Evolutionary conservation across 2,888 invertebrate genomes (phyloP).

Genomic region (Acanthosoma haemorrhoidale): DNA sequence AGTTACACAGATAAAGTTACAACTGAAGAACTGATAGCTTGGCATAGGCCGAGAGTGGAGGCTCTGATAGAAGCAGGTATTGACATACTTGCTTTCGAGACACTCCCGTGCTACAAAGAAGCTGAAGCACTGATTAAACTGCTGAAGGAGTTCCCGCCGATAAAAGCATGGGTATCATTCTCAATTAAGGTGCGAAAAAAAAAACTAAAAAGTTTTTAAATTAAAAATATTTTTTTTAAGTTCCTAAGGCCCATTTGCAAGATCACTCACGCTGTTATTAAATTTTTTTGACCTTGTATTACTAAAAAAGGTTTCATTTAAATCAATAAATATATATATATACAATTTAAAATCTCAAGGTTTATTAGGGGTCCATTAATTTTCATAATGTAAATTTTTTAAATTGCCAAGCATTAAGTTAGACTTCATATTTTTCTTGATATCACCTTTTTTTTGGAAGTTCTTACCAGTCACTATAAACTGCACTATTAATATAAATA

Average conservation of each 20-base stretch:
- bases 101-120: constrained; percentile 80
- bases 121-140: constrained; percentile 76
- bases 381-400: neutral
- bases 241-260: too few species aligned
- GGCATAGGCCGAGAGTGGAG: constrained; percentile 78
- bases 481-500: too few species aligned
- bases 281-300: too few species aligned
- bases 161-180: constrained; percentile 82
- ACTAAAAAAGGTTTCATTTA: neutral
- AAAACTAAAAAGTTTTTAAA: neutral
- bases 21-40: constrained; percentile 63
- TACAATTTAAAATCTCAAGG: neutral
- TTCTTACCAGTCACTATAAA: too few species aligned
- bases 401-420: too few species aligned
- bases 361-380: neutral
- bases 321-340: neutral
- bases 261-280: too few species aligned
- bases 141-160: constrained; percentile 68
- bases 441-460: too few species aligned
- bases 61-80: constrained; percentile 74
- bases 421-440: too few species aligned
- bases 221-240: too few species aligned
- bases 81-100: constrained; percentile 83
- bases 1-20: constrained; percentile 64
- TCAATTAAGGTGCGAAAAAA: constrained; percentile 68